Evolutionary conservation across 2,888 invertebrate genomes (phyloP).

Genomic region (Lacanobia wlatinum): DNA sequence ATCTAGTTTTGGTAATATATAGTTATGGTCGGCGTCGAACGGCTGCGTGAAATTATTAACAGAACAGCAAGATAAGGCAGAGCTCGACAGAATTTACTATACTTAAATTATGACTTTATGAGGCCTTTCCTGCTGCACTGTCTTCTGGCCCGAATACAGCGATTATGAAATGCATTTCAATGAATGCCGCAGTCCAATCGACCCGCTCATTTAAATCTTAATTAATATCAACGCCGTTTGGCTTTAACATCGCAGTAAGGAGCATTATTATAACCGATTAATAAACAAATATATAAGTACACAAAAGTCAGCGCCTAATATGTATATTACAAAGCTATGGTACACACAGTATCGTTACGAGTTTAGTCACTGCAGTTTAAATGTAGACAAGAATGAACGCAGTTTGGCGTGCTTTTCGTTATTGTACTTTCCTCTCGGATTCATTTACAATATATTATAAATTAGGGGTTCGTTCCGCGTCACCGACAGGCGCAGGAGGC

Average conservation of each 20-base stretch:
- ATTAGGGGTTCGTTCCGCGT: conserved; percentile 29
- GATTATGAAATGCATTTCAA: background rate
- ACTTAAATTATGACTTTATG: background rate
- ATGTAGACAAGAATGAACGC: conserved; percentile 11
- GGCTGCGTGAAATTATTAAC: conserved; percentile 8
- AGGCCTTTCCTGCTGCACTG: too few relatives aligned
- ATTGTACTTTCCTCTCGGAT: conserved; percentile 30
- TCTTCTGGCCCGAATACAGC: background rate
- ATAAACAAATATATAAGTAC: conserved; percentile 60
- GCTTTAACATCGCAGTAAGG: conserved; percentile 7
- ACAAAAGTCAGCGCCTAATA: conserved; percentile 53
- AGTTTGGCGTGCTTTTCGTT: conserved; percentile 11
- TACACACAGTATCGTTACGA: conserved; percentile 41
- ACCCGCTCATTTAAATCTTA: conserved; percentile 7
- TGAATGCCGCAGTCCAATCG: background rate
- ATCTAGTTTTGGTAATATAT: conserved; percentile 57
- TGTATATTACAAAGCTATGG: conserved; percentile 57
- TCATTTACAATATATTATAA: conserved; percentile 15
- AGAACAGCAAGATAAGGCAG: background rate
- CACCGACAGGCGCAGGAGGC: conserved; percentile 5
- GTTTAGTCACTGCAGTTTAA: conserved; percentile 33
- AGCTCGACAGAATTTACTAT: background rate
- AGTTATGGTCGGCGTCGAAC: conserved; percentile 37
- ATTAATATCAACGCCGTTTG: conserved; percentile 16
- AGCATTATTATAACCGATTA: conserved; percentile 29